Percentiles rank a stretch among this genome's conserved stretches.
Evolutionary conservation across 1,140 invertebrate species (phyloP).

Genomic region (Epicauta chinensis): DNA sequence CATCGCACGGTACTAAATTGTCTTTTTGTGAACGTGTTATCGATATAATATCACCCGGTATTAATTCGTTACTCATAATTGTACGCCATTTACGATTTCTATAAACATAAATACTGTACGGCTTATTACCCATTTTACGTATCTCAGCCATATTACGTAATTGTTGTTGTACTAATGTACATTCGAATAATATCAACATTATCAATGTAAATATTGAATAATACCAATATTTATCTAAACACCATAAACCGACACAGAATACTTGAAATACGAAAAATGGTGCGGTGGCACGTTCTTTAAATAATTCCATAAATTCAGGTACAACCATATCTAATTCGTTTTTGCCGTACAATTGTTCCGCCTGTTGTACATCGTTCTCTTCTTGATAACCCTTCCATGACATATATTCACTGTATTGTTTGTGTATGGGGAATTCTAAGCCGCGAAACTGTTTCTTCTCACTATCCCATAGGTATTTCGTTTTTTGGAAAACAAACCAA

Average conservation of each 20-base stretch:
- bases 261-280: constrained; percentile 96
- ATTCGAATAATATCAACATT: constrained; percentile 98
- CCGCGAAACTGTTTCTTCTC: constrained; percentile 73
- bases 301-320: constrained; percentile 94
- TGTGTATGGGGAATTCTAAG: constrained; percentile 75
- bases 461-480: constrained; percentile 86
- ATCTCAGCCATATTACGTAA: constrained; percentile 98
- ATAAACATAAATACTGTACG: constrained; percentile 90
- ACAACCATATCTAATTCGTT: constrained; percentile 85
- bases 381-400: constrained; percentile 83
- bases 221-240: constrained; percentile 97
- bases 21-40: constrained; percentile 85
- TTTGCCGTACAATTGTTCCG: constrained; percentile 78
- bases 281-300: constrained; percentile 95
- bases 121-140: constrained; percentile 98
- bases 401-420: constrained; percentile 66
- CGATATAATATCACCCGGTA: constrained; percentile 96
- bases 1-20: constrained; percentile 93
- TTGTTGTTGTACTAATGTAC: constrained; percentile 97
- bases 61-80: constrained; percentile 78
- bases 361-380: constrained; percentile 66
- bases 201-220: constrained; percentile 96
- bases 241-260: constrained; percentile 98
- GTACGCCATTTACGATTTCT: constrained; percentile 88
- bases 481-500: constrained; percentile 96